A percentile compares a stretch with the other conserved stretches of the same genome.
phyloP scores from a whole-genome alignment of 2,888 invertebrate genomes.

The Dynastes grantii region DNA sequence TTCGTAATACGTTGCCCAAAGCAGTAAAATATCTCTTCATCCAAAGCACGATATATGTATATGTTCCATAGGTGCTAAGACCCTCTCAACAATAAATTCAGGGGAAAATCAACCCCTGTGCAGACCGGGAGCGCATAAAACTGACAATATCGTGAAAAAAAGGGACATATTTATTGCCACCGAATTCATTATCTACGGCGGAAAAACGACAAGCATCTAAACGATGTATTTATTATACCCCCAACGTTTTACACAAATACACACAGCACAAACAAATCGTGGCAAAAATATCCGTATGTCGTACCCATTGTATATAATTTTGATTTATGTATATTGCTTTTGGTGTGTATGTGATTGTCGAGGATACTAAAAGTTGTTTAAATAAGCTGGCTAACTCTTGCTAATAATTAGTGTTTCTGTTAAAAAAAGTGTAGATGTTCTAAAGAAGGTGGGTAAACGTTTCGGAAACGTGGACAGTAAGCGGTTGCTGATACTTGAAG shows the following conservation, averaged over 20 bases:
- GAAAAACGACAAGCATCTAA: slow-evolving; percentile 4
- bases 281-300: too few species aligned
- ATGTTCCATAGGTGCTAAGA: neutral
- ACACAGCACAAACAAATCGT: too few species aligned
- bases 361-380: too few species aligned
- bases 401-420: too few species aligned
- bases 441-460: too few species aligned
- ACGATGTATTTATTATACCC: slow-evolving; percentile 8
- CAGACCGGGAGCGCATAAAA: slow-evolving; percentile 43
- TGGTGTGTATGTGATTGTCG: too few species aligned
- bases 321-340: too few species aligned
- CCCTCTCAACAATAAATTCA: slow-evolving; percentile 19
- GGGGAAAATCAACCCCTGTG: slow-evolving; percentile 6
- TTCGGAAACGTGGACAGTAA: too few species aligned
- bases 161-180: slow-evolving; percentile 51
- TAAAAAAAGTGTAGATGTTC: too few species aligned
- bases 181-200: slow-evolving; percentile 18
- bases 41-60: neutral
- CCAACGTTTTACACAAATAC: neutral
- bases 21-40: neutral
- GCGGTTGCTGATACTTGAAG: too few species aligned
- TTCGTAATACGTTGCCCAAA: neutral
- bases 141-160: slow-evolving; percentile 52
- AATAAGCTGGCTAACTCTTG: too few species aligned
- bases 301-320: too few species aligned